Conservation (phyloP, 2,888 invertebrate species). For the Sisyra terminalis region DNA sequence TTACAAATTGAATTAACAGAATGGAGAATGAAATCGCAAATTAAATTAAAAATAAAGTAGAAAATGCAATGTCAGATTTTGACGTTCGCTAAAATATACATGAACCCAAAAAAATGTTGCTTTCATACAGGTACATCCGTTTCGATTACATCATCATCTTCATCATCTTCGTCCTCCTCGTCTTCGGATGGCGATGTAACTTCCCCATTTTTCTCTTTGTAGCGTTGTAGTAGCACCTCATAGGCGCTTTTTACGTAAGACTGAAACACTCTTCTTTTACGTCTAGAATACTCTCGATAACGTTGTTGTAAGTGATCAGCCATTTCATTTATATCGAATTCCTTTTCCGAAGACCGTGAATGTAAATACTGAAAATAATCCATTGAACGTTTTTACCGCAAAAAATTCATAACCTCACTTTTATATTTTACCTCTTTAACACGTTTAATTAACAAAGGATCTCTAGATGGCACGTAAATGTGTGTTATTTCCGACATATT, state of each 20-base stretch:
- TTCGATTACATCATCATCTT: conserved; percentile 20
- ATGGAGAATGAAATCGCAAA: too few species aligned
- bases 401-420: background rate
- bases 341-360: background rate
- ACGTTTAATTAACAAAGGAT: conserved; percentile 1
- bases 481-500: too few species aligned
- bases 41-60: too few species aligned
- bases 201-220: conserved; percentile 39
- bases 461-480: background rate
- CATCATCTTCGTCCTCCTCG: conserved; percentile 33
- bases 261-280: conserved; percentile 66
- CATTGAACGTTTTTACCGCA: background rate
- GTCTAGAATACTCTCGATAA: conserved; percentile 62
- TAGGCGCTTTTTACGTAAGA: conserved; percentile 63
- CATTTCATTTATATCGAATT: conserved; percentile 5
- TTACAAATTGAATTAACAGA: too few species aligned
- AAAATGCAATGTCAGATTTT: too few species aligned
- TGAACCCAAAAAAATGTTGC: too few species aligned
- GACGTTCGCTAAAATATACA: too few species aligned
- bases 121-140: background rate
- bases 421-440: conserved; percentile 4
- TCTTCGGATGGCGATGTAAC: conserved; percentile 29
- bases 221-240: conserved; percentile 51
- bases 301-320: conserved; percentile 5
- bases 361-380: conserved; percentile 4